Conservation (phyloP, 1,140 invertebrate genomes). For the Homalodisca vitripennis region DNA sequence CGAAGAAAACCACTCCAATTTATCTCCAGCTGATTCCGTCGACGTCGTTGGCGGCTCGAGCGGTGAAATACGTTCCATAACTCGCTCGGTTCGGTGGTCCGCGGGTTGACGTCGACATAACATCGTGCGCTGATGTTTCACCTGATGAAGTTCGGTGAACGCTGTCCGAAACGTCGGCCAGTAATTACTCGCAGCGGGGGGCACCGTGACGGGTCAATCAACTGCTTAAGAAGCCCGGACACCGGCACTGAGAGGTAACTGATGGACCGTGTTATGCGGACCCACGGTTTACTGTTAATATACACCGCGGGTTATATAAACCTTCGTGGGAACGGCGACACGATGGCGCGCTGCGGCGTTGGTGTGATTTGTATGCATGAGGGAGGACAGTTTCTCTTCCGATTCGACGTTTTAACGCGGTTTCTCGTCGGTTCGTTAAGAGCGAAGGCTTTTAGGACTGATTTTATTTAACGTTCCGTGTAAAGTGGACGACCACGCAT, state of each 20-base stretch:
- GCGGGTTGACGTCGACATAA: background rate
- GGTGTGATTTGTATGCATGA: constrained; percentile 20
- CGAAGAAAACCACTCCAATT: background rate
- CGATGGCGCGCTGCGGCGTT: background rate
- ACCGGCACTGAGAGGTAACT: background rate
- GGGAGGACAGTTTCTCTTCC: background rate
- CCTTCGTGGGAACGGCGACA: constrained; percentile 7
- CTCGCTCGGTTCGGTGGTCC: background rate
- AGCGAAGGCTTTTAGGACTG: background rate
- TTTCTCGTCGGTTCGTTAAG: background rate
- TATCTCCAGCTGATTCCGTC: background rate
- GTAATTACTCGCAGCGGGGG: constrained; percentile 13
- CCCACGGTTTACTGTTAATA: no score
- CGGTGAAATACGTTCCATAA: background rate
- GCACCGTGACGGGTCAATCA: constrained; percentile 21
- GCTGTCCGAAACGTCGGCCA: constrained; percentile 20
- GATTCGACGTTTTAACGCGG: no score
- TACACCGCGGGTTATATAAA: constrained; percentile 6
- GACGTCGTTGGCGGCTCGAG: no score
- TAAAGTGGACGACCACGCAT: background rate
- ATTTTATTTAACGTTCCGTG: background rate
- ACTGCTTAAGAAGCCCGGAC: constrained; percentile 19
- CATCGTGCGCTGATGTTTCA: background rate
- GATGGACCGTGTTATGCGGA: background rate
- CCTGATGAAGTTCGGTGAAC: constrained; percentile 19